Conservation (phyloP, 1,140 invertebrate species). For the Trichogramma pretiosum region DNA sequence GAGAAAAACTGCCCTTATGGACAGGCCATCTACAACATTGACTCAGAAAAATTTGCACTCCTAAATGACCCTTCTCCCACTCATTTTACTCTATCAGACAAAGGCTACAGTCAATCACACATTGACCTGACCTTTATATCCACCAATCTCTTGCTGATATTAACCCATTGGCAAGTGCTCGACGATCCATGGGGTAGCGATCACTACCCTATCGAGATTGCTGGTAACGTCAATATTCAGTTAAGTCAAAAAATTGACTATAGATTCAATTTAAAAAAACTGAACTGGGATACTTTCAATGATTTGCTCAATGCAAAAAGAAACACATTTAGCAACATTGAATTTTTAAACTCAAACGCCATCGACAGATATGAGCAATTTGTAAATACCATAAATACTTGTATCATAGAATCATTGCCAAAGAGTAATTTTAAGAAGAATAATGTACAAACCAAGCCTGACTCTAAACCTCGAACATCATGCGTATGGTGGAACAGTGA, state of each 20-base stretch:
- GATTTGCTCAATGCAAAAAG: not conserved
- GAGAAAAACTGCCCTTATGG: too few relatives aligned
- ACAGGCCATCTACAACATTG: too few relatives aligned
- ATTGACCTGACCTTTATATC: constrained; percentile 7
- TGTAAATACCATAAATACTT: not conserved
- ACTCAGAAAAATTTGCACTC: too few relatives aligned
- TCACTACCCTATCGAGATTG: too few relatives aligned
- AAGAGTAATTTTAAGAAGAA: not conserved
- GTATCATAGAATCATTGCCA: not conserved
- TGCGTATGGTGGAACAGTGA: not conserved
- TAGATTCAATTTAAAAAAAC: constrained; percentile 7
- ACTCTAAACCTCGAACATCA: not conserved
- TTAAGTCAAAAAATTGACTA: not conserved
- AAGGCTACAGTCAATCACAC: too few relatives aligned
- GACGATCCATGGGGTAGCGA: not conserved
- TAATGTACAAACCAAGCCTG: not conserved
- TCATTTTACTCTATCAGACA: too few relatives aligned
- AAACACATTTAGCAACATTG: not conserved
- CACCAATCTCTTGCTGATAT: not conserved
- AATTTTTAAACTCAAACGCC: not conserved
- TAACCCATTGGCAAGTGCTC: too few relatives aligned
- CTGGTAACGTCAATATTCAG: not conserved
- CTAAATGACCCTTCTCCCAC: too few relatives aligned
- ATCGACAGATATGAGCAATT: not conserved
- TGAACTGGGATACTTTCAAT: constrained; percentile 3